Percentiles rank a stretch among this genome's conserved stretches.
These are phyloP conservation scores for Phaethon lepturus DNA, from an alignment of 2,113 vertebrate genomes.

Conservation along the genomic window DNA sequence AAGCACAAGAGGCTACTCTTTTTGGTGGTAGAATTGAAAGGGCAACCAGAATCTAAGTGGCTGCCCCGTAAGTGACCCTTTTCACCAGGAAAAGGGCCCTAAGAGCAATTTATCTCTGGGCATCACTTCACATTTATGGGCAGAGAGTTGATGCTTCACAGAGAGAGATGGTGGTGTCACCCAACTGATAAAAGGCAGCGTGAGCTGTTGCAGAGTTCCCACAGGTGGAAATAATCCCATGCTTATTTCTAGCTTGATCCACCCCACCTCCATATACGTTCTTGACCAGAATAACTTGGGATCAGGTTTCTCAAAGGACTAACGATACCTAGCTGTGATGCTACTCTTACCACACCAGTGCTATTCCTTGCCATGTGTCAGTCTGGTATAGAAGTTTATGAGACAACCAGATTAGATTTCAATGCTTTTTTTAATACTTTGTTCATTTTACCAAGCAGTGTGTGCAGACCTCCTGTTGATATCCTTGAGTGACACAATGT, in stretches of 20 bases:
- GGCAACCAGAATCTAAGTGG: neutral
- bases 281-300: neutral
- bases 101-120: neutral
- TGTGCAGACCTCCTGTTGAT: neutral
- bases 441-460: neutral
- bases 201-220: neutral
- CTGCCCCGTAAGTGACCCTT: neutral
- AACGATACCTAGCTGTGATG: neutral
- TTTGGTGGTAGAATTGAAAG: neutral
- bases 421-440: neutral
- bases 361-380: neutral
- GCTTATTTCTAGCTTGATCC: neutral
- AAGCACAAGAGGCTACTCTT: neutral
- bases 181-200: rapidly evolving
- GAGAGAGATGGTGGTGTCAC: neutral
- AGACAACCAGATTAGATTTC: neutral
- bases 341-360: neutral
- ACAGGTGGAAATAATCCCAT: neutral
- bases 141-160: neutral
- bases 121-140: neutral
- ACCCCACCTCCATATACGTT: rapidly evolving
- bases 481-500: neutral
- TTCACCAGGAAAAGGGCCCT: neutral
- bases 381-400: neutral
- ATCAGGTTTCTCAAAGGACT: neutral